Base-by-base conservation (phyloP, 2,113 vertebrate genomes). In the Mirounga angustirostris region DNA sequence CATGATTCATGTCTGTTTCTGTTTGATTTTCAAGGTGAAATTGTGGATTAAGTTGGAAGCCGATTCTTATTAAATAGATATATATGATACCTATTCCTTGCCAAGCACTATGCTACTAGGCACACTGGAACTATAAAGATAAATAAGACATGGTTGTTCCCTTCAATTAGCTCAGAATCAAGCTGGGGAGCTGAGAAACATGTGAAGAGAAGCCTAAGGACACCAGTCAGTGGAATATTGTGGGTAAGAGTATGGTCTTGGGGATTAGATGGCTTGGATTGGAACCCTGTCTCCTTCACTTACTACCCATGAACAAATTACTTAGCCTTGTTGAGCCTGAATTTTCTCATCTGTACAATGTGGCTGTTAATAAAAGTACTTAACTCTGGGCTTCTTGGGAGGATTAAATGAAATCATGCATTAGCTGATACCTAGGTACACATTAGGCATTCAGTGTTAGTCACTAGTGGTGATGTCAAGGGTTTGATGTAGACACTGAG, bases 21-120 rank as follows among this genome's bases (percentile, higher is more conserved):
- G 61, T 94, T 94, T 97, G 71, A 96, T 94, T 94, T 96, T 96
- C 81, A 93, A 91, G 76, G 82, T 82, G 63, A 97, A 97, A 93
- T 89, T 94, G 28, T 95, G 71, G 71, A 82, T 95, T 94, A 96
- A 88, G 30, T 96, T 96, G 71, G 81, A 95, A 82, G 40, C 22
- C 26, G 11, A 91, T 93, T 89, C 73, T 94, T 94, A 94, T 50
- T 74, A 93, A 96, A 61, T 81, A 76, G 43, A 94, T 93, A 96
- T 95, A 89, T 95, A 80, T 95, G 65, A 86, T 71, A 59, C 19
- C 52, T 84, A 63, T 91, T 95, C 74, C 52, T 89, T 96, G 82
- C 46, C 89, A 97, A 89, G 14, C 28, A 52, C 24, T 76, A 59
- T 85, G 82, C 56, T 91, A 94, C 40, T 90, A 76, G 95, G 26